These are phyloP conservation scores for Nannobrachium achirus DNA, from an alignment of 2,113 vertebrate genomes.

Conservation along the genomic window DNA sequence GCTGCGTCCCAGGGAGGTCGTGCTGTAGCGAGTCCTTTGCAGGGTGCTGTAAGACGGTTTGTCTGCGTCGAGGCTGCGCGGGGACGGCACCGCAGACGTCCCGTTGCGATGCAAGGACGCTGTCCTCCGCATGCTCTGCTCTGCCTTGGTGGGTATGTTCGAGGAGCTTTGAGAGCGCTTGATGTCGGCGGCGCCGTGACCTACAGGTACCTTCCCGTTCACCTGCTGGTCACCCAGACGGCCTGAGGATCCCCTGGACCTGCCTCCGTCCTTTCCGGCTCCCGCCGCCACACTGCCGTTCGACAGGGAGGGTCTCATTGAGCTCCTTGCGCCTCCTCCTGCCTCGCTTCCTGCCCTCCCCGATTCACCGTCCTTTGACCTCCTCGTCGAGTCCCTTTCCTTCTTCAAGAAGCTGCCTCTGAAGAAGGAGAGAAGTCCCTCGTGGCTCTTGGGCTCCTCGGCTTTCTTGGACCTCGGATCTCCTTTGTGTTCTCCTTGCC, in stretches of 20 bases:
- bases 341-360: slow-evolving; percentile 34
- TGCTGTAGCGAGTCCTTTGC: slow-evolving; percentile 80
- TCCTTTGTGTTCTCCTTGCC: slow-evolving; percentile 34
- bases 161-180: slow-evolving; percentile 86
- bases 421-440: slow-evolving; percentile 79
- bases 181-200: slow-evolving; percentile 65
- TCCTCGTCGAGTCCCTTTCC: slow-evolving; percentile 73
- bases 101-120: slow-evolving; percentile 79
- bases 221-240: slow-evolving; percentile 51
- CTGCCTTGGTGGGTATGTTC: slow-evolving; percentile 79
- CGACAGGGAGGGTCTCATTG: slow-evolving; percentile 54
- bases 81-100: slow-evolving; percentile 26
- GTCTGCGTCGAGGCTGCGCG: slow-evolving; percentile 52
- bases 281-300: slow-evolving; percentile 68
- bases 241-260: slow-evolving; percentile 46
- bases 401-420: slow-evolving; percentile 81
- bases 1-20: slow-evolving; percentile 75
- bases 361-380: slow-evolving; percentile 55
- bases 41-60: slow-evolving; percentile 68
- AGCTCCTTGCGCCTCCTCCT: slow-evolving; percentile 44
- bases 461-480: slow-evolving; percentile 46
- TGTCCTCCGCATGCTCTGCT: slow-evolving; percentile 68
- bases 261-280: slow-evolving; percentile 37
- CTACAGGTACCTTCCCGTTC: slow-evolving; percentile 66
- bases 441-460: slow-evolving; percentile 62